Conservation (phyloP, 2,113 vertebrate genomes). For the Prochilodus magdalenae region DNA sequence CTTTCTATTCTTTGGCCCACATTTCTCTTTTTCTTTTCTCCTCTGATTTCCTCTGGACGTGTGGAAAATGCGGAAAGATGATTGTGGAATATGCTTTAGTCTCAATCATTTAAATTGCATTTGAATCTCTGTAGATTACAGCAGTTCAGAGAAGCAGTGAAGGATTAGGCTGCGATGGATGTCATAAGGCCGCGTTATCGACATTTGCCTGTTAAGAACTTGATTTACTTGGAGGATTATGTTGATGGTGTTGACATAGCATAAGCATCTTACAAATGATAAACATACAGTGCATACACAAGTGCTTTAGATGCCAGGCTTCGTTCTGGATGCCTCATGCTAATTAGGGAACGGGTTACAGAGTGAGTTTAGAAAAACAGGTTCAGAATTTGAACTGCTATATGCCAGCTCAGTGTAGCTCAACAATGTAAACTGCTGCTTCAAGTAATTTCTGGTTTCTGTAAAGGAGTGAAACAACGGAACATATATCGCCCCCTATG, state of each 20-base stretch:
- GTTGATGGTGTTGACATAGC: not conserved
- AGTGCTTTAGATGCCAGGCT: not conserved
- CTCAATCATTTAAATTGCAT: constrained; percentile 36
- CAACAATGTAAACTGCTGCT: too few species aligned
- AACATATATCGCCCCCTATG: too few species aligned
- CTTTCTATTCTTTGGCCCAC: not conserved
- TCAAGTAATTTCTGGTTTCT: too few species aligned
- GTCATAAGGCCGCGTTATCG: not conserved
- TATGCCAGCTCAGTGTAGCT: not conserved
- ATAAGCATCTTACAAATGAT: not conserved
- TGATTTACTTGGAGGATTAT: constrained; percentile 4
- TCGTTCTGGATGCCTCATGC: not conserved
- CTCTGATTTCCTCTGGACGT: not conserved
- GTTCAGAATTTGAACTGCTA: not conserved
- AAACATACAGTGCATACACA: not conserved
- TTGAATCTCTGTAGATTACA: constrained; percentile 23
- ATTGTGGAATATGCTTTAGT: constrained; percentile 10
- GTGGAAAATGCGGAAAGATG: constrained; percentile 16
- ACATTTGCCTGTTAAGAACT: not conserved
- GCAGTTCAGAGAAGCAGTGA: constrained; percentile 4
- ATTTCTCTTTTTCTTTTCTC: not conserved
- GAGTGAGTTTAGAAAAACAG: too few species aligned
- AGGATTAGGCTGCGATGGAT: constrained; percentile 17
- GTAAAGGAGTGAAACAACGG: too few species aligned
- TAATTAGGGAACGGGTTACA: too few species aligned